Conservation (phyloP, 1,140 invertebrate genomes). For the Zaprionus davidi region DNA sequence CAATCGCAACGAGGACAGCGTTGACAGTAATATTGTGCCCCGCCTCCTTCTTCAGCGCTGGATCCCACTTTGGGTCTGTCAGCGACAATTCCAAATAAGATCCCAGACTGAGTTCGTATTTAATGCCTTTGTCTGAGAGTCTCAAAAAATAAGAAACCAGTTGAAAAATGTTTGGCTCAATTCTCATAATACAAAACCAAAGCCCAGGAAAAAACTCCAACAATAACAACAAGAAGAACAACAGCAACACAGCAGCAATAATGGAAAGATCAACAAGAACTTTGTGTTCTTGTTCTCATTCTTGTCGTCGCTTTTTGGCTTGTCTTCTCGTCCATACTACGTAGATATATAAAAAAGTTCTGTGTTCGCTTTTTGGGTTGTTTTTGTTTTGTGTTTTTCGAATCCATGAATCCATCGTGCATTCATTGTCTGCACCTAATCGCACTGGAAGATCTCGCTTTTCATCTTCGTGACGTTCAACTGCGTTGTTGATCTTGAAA, state of each 20-base stretch:
- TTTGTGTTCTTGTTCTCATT: constrained; percentile 79
- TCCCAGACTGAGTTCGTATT: constrained; percentile 62
- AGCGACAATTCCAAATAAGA: constrained; percentile 23
- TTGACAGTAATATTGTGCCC: constrained; percentile 68
- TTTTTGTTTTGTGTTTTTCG: constrained; percentile 44
- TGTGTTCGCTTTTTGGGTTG: constrained; percentile 41
- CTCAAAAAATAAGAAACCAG: constrained; percentile 38
- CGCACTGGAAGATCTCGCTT: constrained; percentile 77
- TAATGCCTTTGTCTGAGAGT: constrained; percentile 66
- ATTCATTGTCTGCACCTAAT: constrained; percentile 78
- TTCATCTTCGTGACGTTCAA: constrained; percentile 79
- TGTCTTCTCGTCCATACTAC: constrained; percentile 49
- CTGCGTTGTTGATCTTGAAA: constrained; percentile 82
- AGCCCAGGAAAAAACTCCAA: constrained; percentile 25
- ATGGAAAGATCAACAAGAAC: constrained; percentile 55
- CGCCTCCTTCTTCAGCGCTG: background rate
- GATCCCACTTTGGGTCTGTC: constrained; percentile 34
- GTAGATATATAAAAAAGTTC: constrained; percentile 46
- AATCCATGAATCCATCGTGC: constrained; percentile 79
- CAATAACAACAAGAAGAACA: constrained; percentile 35
- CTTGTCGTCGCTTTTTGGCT: constrained; percentile 61
- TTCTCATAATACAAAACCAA: constrained; percentile 67
- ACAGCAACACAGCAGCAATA: constrained; percentile 32
- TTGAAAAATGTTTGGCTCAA: constrained; percentile 73
- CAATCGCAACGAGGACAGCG: constrained; percentile 44